Percentiles rank a stretch among this genome's conserved stretches.
Conservation (phyloP, 2,113 vertebrate genomes). For the Chunga burmeisteri region DNA sequence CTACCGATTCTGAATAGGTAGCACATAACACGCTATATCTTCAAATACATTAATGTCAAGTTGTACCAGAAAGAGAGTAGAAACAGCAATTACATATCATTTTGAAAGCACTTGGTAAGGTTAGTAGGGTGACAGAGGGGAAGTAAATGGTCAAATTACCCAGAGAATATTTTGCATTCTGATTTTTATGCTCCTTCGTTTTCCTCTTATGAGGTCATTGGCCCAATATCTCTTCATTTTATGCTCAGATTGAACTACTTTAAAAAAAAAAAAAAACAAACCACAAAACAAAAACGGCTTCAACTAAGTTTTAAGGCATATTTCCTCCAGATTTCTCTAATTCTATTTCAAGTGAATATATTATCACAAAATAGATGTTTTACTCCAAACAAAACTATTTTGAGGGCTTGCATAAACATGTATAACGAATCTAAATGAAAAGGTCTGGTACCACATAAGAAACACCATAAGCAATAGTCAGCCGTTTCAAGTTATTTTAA, state of each 20-base stretch:
- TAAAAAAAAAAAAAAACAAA: not conserved
- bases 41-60: not conserved
- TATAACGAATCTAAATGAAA: not conserved
- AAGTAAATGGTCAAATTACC: not conserved
- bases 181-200: not conserved
- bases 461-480: not conserved
- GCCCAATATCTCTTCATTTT: not conserved
- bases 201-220: not conserved
- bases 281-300: not conserved
- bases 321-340: not conserved
- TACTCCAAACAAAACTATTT: not conserved
- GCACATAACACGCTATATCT: not conserved
- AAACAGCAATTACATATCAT: not conserved
- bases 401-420: not conserved
- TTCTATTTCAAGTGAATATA: not conserved
- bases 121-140: not conserved
- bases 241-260: not conserved
- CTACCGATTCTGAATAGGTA: not conserved
- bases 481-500: not conserved
- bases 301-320: not conserved
- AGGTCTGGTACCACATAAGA: not conserved
- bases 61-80: not conserved
- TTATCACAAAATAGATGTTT: not conserved
- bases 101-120: not conserved
- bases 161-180: not conserved